These are phyloP conservation scores for Takifugu bimaculatus DNA, from an alignment of 2,113 vertebrate species.

Conservation along the genomic window DNA sequence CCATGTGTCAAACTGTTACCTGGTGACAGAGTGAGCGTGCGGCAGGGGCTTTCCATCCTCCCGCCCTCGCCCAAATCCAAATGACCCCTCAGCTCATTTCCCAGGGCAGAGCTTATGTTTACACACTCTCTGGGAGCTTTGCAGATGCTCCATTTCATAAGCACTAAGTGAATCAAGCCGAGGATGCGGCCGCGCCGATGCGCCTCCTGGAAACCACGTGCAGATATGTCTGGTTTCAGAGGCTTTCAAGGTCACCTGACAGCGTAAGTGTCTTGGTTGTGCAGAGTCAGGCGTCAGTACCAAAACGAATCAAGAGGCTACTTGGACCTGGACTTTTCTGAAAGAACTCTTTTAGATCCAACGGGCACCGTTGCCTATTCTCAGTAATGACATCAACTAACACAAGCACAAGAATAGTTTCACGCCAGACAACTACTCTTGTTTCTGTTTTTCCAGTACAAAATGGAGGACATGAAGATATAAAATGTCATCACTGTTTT, in stretches of 20 bases:
- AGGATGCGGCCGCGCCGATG: constrained; percentile 26
- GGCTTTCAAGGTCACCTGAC: constrained; percentile 2
- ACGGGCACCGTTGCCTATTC: constrained; percentile 19
- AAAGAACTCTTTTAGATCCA: constrained; percentile 30
- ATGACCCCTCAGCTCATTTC: constrained; percentile 63
- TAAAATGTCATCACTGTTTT: constrained; percentile 29
- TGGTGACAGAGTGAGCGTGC: constrained; percentile 48
- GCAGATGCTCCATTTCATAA: constrained; percentile 63
- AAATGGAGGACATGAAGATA: constrained; percentile 25
- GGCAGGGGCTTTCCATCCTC: constrained; percentile 21
- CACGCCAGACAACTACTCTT: not conserved
- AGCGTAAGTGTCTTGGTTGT: constrained; percentile 7
- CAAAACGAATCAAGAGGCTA: constrained; percentile 65
- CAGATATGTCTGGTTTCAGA: constrained; percentile 7
- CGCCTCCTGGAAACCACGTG: constrained; percentile 17
- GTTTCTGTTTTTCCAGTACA: constrained; percentile 22
- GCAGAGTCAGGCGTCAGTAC: constrained; percentile 64
- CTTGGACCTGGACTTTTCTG: constrained; percentile 38
- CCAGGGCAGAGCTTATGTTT: constrained; percentile 59
- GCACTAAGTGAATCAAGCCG: constrained; percentile 57
- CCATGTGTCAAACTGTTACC: constrained; percentile 57
- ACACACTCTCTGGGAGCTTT: constrained; percentile 60
- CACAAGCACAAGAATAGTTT: not conserved
- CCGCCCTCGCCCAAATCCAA: constrained; percentile 37
- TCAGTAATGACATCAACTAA: not conserved